These are phyloP conservation scores for Mythimna vitellina DNA, from an alignment of 2,888 invertebrate species.

Conservation along the genomic window DNA sequence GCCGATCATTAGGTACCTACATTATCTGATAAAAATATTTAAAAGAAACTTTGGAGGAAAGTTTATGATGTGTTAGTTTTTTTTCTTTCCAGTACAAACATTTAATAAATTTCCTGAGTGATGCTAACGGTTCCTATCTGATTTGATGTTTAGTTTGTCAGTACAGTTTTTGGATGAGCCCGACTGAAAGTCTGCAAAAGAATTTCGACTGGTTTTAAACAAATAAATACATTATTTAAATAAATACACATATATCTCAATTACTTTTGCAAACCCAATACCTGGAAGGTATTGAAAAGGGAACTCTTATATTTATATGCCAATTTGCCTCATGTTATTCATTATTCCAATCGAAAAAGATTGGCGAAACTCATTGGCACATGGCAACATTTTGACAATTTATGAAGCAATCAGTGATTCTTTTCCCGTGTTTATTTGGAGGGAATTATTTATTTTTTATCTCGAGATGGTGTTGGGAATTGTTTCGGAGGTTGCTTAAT, in stretches of 20 bases:
- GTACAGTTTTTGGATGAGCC: background rate
- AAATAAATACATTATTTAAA: conserved; percentile 3
- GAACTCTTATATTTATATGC: conserved; percentile 77
- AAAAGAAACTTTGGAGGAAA: conserved; percentile 33
- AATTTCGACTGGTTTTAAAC: background rate
- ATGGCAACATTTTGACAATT: conserved; percentile 84
- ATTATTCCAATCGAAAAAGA: conserved; percentile 77
- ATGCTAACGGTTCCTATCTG: background rate
- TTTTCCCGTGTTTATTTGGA: conserved; percentile 83
- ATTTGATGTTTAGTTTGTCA: background rate
- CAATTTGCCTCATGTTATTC: conserved; percentile 82
- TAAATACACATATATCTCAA: conserved; percentile 76
- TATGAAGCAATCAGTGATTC: conserved; percentile 88
- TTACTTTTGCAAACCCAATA: conserved; percentile 75
- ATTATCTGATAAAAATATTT: conserved; percentile 62
- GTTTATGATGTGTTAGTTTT: conserved; percentile 35
- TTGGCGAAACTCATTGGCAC: conserved; percentile 78
- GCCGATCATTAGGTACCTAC: conserved; percentile 54
- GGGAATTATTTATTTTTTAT: conserved; percentile 85
- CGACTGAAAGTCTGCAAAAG: background rate
- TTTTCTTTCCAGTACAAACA: conserved; percentile 32
- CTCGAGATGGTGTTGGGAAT: conserved; percentile 82
- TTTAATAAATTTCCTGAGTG: background rate
- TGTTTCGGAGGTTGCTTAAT: conserved; percentile 86
- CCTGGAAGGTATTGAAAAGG: conserved; percentile 68